A percentile compares a stretch with the other conserved stretches of the same genome.
Conservation (phyloP, 2,888 invertebrate genomes). For the Cataglyphis rosenhaueri region DNA sequence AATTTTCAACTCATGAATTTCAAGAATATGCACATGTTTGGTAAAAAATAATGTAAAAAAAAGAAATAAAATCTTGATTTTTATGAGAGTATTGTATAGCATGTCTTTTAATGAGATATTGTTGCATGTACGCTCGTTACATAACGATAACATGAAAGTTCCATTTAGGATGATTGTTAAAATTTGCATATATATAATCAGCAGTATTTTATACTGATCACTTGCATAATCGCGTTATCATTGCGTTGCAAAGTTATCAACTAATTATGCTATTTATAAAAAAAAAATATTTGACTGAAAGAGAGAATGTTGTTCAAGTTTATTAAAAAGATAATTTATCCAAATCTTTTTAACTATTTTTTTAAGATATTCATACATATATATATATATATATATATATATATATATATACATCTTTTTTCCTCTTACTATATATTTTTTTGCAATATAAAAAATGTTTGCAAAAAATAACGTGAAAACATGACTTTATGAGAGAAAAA, state of each 20-base stretch:
- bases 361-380: not conserved
- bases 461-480: not conserved
- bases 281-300: not conserved
- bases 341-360: not conserved
- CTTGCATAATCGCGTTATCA: not conserved
- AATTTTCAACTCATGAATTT: not conserved
- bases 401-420: not conserved
- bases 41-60: not conserved
- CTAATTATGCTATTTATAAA: not conserved
- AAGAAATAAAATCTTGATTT: not conserved
- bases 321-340: not conserved
- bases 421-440: not conserved
- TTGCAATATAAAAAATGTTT: not conserved
- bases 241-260: not conserved
- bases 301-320: not conserved
- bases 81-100: not conserved
- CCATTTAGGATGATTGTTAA: not conserved
- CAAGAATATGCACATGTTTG: not conserved
- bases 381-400: no score
- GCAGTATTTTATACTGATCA: not conserved
- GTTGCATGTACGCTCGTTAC: not conserved
- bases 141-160: conserved; percentile 16
- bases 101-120: not conserved
- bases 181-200: not conserved
- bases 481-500: not conserved